Evolutionary conservation across 2,888 invertebrate species (phyloP), one percentile per base, ranked within the genome.

Genomic region (Lumbricus terrestris): DNA sequence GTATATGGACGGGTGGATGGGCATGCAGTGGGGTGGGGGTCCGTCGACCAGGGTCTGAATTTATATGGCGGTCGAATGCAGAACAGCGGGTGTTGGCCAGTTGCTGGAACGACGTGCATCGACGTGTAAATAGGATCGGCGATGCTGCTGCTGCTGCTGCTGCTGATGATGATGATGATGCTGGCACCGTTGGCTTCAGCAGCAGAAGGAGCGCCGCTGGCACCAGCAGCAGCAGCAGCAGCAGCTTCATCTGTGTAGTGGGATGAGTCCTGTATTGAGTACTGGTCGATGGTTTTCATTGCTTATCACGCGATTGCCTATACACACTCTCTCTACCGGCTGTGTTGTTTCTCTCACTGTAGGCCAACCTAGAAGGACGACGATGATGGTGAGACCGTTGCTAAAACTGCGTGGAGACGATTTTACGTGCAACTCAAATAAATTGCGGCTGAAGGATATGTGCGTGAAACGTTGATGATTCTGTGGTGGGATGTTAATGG

Each of bases 241-340:
- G 54, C 29, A 23, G 29, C 54, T 29, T 4, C 54, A 54, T 54
- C 29, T 29, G 23, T 11, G 29, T 13, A 20, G 13, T 23, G 69
- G 69, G 69, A 69, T 69, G 69, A 69, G 69, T n/a, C 69, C 69
- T 69, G 69, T n/a, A 69, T n/a, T 69, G 69, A 69, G n/a, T 29
- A n/a, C n/a, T n/a, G 69, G 69, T 69, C 69, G 69, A 69, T 69
- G 69, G 69, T n/a, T 69, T 69, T 69, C 69, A 69, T 69, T 69
- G 69, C 69, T 16, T 69, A n/a, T 69, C 69, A 69, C 29, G 5
- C 54, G 54, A 42, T 42, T 42, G 54, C 5, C 23, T 18, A n/a
- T 47, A 15, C 47, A 20, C 8, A 47, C 47, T 20, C 23, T 23
- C 40, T 40, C 8, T 11, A 15, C 69, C 69, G 69, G n/a, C 69